Evolutionary conservation across 2,113 vertebrate species (phyloP).

Genomic region (Aphelocoma coerulescens): DNA sequence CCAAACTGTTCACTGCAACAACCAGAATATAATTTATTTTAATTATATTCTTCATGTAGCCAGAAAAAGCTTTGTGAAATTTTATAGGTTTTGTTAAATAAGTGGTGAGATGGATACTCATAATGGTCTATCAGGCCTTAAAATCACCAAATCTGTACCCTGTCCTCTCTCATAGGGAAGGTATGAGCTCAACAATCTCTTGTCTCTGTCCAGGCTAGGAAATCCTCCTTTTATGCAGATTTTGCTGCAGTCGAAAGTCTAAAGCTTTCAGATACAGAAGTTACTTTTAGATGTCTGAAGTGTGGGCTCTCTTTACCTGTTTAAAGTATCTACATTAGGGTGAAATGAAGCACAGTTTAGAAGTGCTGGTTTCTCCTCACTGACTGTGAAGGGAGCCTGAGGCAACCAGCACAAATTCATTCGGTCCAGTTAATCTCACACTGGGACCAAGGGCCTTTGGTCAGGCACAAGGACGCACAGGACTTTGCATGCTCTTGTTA

Average conservation of each 20-base stretch:
- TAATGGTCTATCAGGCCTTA: background rate
- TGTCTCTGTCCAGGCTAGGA: background rate
- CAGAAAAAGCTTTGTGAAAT: background rate
- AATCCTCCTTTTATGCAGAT: background rate
- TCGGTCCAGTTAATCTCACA: background rate
- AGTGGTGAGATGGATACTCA: background rate
- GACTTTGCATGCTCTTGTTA: background rate
- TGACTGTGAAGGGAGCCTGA: constrained; percentile 10
- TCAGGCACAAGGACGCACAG: background rate
- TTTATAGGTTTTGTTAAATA: background rate
- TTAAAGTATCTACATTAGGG: background rate
- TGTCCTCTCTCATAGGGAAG: background rate
- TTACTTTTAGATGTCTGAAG: background rate
- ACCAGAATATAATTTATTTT: background rate
- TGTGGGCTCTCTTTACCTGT: background rate
- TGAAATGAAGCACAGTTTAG: background rate
- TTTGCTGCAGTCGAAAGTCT: background rate
- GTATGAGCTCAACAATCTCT: background rate
- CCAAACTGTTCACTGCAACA: background rate
- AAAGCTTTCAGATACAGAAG: background rate
- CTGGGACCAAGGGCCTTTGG: background rate
- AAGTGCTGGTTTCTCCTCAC: constrained; percentile 3
- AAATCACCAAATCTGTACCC: background rate
- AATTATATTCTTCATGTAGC: background rate
- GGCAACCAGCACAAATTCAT: constrained; percentile 13